These are phyloP conservation scores for Micromussa lordhowensis DNA, from an alignment of 92 coral and sea anemone species.

Conservation along the genomic window DNA sequence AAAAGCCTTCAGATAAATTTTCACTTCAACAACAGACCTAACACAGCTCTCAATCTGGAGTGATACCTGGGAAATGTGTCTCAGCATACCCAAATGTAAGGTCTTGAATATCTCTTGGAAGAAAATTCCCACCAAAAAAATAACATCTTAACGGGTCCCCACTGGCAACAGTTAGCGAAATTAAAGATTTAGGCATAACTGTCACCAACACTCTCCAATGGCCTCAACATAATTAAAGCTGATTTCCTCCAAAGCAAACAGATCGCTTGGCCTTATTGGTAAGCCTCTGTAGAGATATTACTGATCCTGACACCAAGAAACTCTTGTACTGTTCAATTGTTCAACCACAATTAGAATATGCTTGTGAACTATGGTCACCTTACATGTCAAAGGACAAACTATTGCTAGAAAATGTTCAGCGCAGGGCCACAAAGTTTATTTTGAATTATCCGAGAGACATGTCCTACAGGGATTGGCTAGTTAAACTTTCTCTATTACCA, in stretches of 20 bases:
- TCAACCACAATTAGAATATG: conserved; percentile 57
- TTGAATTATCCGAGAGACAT: conserved; percentile 62
- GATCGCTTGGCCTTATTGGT: too few relatives aligned
- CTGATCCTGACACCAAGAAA: conserved; percentile 38
- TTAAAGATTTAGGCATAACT: too few relatives aligned
- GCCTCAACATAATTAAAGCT: too few relatives aligned
- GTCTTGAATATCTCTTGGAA: too few relatives aligned
- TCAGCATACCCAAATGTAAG: conserved; percentile 59
- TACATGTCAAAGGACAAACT: conserved; percentile 31
- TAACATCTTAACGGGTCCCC: conserved; percentile 47
- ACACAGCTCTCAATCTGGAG: conserved; percentile 56
- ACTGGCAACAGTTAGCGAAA: conserved; percentile 40
- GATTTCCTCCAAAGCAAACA: too few relatives aligned
- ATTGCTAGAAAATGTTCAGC: too few relatives aligned
- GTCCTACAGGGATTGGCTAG: conserved; percentile 6
- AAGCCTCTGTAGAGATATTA: too few relatives aligned
- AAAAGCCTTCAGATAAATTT: conserved; percentile 41
- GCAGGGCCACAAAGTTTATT: conserved; percentile 66
- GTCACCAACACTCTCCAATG: conserved; percentile 26
- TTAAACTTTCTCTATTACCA: too few relatives aligned
- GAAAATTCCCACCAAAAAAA: conserved; percentile 7
- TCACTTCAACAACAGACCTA: conserved; percentile 52
- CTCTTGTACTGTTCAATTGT: too few relatives aligned
- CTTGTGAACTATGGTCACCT: conserved; percentile 16
- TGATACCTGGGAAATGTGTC: conserved; percentile 51